Conservation (phyloP, 2,113 vertebrate species). For the Tychaedon coryphoeus region DNA sequence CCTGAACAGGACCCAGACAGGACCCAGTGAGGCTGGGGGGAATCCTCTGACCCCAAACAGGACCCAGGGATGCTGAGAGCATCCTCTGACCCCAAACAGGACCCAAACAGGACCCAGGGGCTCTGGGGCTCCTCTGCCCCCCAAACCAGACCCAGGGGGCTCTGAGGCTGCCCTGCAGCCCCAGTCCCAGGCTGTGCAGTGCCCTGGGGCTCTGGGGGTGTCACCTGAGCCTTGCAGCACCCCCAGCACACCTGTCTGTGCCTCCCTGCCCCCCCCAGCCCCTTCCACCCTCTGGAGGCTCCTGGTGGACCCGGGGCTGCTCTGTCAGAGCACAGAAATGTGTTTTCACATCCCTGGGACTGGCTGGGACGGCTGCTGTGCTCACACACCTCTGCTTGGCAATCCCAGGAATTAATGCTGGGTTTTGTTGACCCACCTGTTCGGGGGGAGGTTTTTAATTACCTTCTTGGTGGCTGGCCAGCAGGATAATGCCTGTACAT, state of each 20-base stretch:
- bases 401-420: background rate
- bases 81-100: background rate
- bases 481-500: background rate
- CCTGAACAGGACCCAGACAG: no score
- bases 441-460: conserved; percentile 58
- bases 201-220: background rate
- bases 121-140: background rate
- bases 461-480: conserved; percentile 57
- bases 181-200: no score
- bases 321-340: conserved; percentile 66
- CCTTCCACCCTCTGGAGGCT: conserved; percentile 53
- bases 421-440: conserved; percentile 33
- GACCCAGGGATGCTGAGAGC: no score
- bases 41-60: background rate
- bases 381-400: conserved; percentile 12
- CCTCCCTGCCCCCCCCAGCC: background rate
- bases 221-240: background rate
- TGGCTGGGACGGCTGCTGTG: conserved; percentile 22
- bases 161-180: background rate
- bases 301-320: conserved; percentile 53
- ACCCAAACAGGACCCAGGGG: background rate
- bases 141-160: background rate
- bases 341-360: conserved; percentile 50
- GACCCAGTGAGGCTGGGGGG: no score
- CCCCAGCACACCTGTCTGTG: background rate